Percentiles rank a stretch among this genome's conserved stretches.
These are phyloP conservation scores for Lydus trimaculatus DNA, from an alignment of 2,888 invertebrate species.

Conservation along the genomic window DNA sequence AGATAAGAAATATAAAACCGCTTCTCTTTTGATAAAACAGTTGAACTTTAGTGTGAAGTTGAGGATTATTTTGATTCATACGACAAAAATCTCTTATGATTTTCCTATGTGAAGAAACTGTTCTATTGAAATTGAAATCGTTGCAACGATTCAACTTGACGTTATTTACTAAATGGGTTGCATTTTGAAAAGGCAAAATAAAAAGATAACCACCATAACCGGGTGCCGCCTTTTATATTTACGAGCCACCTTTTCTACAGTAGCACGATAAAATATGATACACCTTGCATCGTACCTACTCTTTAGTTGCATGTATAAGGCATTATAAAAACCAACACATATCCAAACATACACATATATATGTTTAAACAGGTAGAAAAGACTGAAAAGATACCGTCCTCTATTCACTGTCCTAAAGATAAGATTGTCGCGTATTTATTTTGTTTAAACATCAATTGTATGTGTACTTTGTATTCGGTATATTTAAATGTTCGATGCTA, in stretches of 20 bases:
- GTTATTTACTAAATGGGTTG: background rate
- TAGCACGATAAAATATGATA: conserved; percentile 11
- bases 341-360: background rate
- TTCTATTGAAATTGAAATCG: background rate
- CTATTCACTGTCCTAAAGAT: conserved; percentile 39
- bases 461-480: background rate
- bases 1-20: background rate
- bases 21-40: too few species aligned
- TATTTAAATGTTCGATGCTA: background rate
- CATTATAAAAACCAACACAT: conserved; percentile 1
- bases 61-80: too few species aligned
- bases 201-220: background rate
- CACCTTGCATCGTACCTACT: conserved; percentile 10
- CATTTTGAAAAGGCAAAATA: background rate
- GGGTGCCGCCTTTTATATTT: conserved; percentile 9
- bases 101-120: background rate
- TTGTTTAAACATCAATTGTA: conserved; percentile 47
- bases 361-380: background rate
- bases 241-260: conserved; percentile 8
- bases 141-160: background rate
- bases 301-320: conserved; percentile 9
- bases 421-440: conserved; percentile 47
- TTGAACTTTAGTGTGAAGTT: too few species aligned
- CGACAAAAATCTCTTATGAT: too few species aligned
- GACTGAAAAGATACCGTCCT: background rate